phyloP scores from a whole-genome alignment of 2,888 invertebrate genomes.

The Calliopum simillimum region DNA sequence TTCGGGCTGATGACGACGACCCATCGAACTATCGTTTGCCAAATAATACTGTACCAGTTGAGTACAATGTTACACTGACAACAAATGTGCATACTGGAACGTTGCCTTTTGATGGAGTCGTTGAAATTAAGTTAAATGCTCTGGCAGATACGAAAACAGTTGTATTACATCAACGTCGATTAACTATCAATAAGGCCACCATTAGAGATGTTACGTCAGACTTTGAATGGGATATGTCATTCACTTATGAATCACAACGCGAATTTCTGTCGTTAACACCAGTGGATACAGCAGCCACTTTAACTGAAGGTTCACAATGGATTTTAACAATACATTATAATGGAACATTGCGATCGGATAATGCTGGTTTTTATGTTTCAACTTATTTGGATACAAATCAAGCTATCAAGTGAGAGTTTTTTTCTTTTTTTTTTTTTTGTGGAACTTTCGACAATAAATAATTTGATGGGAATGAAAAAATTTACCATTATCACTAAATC shows the following conservation, averaged over 20 bases:
- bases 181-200: conserved; percentile 46
- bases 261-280: conserved; percentile 57
- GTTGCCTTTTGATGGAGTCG: conserved; percentile 52
- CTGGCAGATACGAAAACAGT: conserved; percentile 46
- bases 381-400: conserved; percentile 64
- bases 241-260: conserved; percentile 44
- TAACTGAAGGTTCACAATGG: conserved; percentile 62
- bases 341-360: conserved; percentile 72
- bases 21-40: conserved; percentile 70
- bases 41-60: conserved; percentile 68
- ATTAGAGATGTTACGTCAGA: conserved; percentile 42
- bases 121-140: conserved; percentile 52
- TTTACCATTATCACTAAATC: neutral
- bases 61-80: conserved; percentile 67
- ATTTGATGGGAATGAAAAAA: neutral
- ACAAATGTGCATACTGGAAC: conserved; percentile 57
- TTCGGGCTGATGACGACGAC: conserved; percentile 39
- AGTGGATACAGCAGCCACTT: neutral
- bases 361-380: conserved; percentile 76
- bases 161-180: conserved; percentile 55
- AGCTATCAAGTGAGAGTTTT: conserved; percentile 54
- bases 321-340: conserved; percentile 70
- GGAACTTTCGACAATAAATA: too few relatives aligned
- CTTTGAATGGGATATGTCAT: conserved; percentile 22
- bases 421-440: too few relatives aligned